These are phyloP conservation scores for Pygoscelis antarcticus DNA, from an alignment of 2,113 vertebrate genomes.

Conservation along the genomic window DNA sequence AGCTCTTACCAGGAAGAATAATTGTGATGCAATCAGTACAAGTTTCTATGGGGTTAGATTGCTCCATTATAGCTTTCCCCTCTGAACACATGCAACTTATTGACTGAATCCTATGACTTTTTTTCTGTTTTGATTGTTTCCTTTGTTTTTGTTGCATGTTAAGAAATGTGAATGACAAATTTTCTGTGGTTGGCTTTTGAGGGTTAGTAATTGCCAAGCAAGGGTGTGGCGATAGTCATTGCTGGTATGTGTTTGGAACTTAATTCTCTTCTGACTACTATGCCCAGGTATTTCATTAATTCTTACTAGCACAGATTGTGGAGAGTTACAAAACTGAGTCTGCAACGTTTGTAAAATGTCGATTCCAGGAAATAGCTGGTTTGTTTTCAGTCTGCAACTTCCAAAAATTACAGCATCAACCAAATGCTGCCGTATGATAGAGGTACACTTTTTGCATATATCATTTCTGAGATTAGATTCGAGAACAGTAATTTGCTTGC, in stretches of 20 bases:
- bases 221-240: background rate
- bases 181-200: slow-evolving; percentile 13
- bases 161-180: background rate
- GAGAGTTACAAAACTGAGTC: slow-evolving; percentile 49
- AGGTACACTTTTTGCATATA: background rate
- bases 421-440: background rate
- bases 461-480: background rate
- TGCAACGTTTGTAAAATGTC: background rate
- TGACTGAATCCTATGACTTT: background rate
- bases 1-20: background rate
- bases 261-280: slow-evolving; percentile 43
- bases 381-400: background rate
- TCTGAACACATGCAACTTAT: background rate
- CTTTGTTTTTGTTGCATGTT: background rate
- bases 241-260: slow-evolving; percentile 27
- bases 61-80: background rate
- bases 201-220: background rate
- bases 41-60: background rate
- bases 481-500: background rate
- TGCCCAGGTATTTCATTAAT: slow-evolving; percentile 64
- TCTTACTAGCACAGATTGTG: background rate
- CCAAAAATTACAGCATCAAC: background rate
- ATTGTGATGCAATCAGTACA: background rate
- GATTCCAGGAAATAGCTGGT: background rate
- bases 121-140: background rate